Base-by-base conservation (phyloP, 1,140 invertebrate species). In the Cheumatopsyche charites region DNA sequence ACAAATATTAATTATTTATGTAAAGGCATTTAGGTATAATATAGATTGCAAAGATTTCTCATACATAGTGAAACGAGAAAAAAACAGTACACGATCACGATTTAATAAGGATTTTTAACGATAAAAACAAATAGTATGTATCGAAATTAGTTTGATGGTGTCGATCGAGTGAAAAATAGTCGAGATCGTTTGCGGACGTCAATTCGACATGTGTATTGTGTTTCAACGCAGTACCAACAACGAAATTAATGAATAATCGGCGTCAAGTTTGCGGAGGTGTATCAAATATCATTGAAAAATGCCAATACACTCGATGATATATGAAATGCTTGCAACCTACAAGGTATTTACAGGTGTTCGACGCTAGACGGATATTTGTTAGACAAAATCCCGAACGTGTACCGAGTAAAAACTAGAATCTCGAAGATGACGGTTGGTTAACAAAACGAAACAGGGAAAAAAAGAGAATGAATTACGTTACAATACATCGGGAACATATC, bases 291-390 rank as follows among this genome's bases (percentile, higher is more conserved):
- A 45, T 42, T 65, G 62, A 65, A 65, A 65, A 65, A 65, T 65
- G 36, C 62, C 62, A 23, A 45, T 65, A 45, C 15, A 17, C 9
- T 26, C 1, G 13, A 65, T 65, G 62, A 65, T 65, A 65, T 42
- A 65, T 65, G 29, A 42, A 65, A 45, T 45, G 21, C 62, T 45
- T 19, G 12, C 41, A 15, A 19, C 41, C 15, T 23, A 66, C 63
- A 66, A 66, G 63, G 21, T 49, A 49, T 66, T 65, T 66, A 66
- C 63, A 66, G 45, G 45, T 66, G 63, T 66, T 66, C 45, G n/a
- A 23, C 42, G 42, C 36, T 66, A 45, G 21, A 47, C 42, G 43
- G 21, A 47, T 66, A 66, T 66, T 66, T 66, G 42, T 66, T 65
- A 41, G 41, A 65, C 62, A 45, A 65, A 62, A 36, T 62, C 12